Percentiles rank a stretch among this genome's conserved stretches.
These are phyloP conservation scores for Zosterops borbonicus DNA, from an alignment of 2,113 vertebrate species.

Conservation along the genomic window DNA sequence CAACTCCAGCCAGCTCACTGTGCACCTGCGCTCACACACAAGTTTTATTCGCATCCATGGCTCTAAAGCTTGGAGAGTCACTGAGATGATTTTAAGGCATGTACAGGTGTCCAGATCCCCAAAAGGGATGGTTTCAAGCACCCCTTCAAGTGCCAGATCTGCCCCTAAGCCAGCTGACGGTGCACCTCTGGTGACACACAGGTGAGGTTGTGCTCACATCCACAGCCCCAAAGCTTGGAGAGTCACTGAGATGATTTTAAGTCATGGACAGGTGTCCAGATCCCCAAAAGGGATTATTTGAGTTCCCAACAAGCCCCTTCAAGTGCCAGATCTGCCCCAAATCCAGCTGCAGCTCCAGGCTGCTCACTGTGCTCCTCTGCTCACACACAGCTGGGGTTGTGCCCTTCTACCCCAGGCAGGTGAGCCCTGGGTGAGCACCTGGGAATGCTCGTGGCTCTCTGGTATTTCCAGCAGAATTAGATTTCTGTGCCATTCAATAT, in stretches of 20 bases:
- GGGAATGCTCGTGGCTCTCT: neutral
- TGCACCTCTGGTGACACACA: rapidly evolving
- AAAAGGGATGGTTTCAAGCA: too few species aligned
- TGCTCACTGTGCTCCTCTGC: rapidly evolving
- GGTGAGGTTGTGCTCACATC: too few species aligned
- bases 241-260: neutral
- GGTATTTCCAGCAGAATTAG: neutral
- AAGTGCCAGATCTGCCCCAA: neutral
- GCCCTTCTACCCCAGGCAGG: neutral
- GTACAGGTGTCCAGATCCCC: too few species aligned
- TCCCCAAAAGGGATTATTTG: rapidly evolving
- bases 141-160: neutral
- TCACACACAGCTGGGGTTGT: neutral
- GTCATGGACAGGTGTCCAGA: neutral
- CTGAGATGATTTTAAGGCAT: too few species aligned
- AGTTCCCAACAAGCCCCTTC: neutral
- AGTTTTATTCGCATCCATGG: too few species aligned
- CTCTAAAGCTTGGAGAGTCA: too few species aligned
- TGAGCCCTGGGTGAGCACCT: neutral
- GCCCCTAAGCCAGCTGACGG: rapidly evolving
- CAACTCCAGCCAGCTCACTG: neutral
- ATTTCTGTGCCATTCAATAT: neutral
- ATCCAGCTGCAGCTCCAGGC: rapidly evolving
- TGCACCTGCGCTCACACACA: too few species aligned
- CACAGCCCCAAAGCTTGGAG: rapidly evolving